Conservation (phyloP, 2,797 vertebrate species). For the Syngnathus acus region DNA sequence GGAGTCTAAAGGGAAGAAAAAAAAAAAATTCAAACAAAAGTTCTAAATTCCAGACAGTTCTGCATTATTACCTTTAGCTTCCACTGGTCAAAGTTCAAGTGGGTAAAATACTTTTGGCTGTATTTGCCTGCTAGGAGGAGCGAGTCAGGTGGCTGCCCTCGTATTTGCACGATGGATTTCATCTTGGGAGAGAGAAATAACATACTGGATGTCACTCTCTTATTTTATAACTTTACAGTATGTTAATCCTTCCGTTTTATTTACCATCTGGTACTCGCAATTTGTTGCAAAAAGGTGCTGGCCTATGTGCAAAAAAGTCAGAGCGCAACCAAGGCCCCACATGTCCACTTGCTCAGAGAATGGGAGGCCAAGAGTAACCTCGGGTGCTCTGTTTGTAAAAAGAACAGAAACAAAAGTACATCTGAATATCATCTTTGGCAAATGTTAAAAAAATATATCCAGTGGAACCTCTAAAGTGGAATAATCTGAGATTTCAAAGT, state of each 20-base stretch:
- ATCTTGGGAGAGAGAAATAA: background rate
- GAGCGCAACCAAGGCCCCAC: constrained; percentile 7
- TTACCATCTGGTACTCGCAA: constrained; percentile 9
- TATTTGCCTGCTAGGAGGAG: constrained; percentile 3
- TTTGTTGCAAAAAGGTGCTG: constrained; percentile 6
- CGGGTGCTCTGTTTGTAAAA: background rate
- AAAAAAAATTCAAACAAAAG: background rate
- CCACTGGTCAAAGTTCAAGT: constrained; percentile 7
- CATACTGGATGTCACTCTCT: background rate
- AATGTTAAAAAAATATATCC: background rate
- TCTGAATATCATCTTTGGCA: background rate
- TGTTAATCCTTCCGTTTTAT: background rate
- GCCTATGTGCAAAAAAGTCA: constrained; percentile 2
- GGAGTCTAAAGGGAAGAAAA: background rate
- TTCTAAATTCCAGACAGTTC: background rate
- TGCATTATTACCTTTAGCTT: constrained; percentile 1
- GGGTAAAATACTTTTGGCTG: constrained; percentile 6
- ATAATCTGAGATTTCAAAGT: too few species aligned
- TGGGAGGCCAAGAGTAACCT: constrained; percentile 4
- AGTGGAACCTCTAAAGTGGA: background rate
- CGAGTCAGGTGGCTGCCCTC: constrained; percentile 1
- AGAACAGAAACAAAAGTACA: background rate
- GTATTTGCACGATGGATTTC: constrained; percentile 5
- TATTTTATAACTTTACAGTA: background rate
- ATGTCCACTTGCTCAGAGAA: constrained; percentile 10